Percentiles rank a stretch among this genome's conserved stretches.
Evolutionary conservation across 2,797 vertebrate species (phyloP).

Genomic region (Hydrolagus colliei): DNA sequence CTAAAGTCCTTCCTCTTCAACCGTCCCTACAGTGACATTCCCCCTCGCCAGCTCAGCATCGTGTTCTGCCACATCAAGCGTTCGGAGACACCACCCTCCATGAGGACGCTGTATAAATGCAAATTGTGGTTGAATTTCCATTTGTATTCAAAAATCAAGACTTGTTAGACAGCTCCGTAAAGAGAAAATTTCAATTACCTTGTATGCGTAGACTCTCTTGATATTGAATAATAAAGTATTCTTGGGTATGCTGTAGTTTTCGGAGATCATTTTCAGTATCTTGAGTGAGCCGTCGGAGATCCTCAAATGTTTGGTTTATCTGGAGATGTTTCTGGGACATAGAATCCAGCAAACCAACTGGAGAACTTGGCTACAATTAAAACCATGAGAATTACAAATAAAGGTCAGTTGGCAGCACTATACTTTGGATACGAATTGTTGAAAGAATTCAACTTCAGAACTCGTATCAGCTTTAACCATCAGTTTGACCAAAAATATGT

Average conservation of each 20-base stretch:
- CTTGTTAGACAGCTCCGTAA: background rate
- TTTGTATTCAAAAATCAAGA: background rate
- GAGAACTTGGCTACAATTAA: conserved; percentile 57
- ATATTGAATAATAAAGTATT: conserved; percentile 96
- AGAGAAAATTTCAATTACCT: conserved; percentile 51
- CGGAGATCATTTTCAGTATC: conserved; percentile 85
- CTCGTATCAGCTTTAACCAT: background rate
- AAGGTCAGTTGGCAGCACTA: background rate
- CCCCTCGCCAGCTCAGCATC: no score
- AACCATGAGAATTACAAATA: background rate
- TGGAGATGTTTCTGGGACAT: conserved; percentile 90
- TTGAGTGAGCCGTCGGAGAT: conserved; percentile 70
- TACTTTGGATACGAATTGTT: background rate
- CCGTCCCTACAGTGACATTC: no score
- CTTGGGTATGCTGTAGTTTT: conserved; percentile 89
- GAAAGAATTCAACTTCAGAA: background rate
- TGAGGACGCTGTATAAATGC: no score
- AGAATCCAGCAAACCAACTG: conserved; percentile 65
- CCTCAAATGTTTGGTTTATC: conserved; percentile 81
- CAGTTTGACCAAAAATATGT: background rate
- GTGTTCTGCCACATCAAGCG: no score
- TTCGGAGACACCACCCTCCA: no score
- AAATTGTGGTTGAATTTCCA: background rate
- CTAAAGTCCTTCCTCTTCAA: no score
- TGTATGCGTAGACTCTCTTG: conserved; percentile 88